phyloP scores from a whole-genome alignment of 2,113 vertebrate genomes.

The Mesitornis unicolor region DNA sequence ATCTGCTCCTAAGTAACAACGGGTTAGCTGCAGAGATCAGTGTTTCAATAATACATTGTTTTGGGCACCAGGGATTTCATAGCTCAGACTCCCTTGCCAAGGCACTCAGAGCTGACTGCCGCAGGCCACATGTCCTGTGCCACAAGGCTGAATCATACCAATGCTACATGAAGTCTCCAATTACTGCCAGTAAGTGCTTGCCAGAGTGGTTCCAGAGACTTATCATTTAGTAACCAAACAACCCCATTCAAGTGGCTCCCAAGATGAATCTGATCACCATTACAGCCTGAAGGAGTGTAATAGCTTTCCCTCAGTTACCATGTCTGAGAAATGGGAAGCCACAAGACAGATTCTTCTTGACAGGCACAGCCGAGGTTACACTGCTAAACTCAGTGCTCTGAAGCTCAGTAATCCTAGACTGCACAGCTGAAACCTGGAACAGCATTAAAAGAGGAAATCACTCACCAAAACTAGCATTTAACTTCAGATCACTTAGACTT shows the following conservation, averaged over 20 bases:
- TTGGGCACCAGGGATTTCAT: neutral
- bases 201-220: neutral
- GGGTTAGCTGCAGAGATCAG: neutral
- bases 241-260: neutral
- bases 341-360: no score
- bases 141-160: neutral
- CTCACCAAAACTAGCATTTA: neutral
- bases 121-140: neutral
- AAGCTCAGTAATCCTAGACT: neutral
- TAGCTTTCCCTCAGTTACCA: neutral
- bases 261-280: neutral
- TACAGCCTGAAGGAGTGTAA: neutral
- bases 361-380: neutral
- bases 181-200: neutral
- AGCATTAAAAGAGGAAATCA: neutral
- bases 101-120: neutral
- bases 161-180: fast-evolving
- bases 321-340: neutral
- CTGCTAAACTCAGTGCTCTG: neutral
- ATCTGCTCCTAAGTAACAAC: neutral
- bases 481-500: neutral
- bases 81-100: neutral
- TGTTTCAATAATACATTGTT: neutral
- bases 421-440: neutral
- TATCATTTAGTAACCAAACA: neutral